Base-by-base conservation (phyloP, 2,797 vertebrate genomes). In the Diceros bicornis region DNA sequence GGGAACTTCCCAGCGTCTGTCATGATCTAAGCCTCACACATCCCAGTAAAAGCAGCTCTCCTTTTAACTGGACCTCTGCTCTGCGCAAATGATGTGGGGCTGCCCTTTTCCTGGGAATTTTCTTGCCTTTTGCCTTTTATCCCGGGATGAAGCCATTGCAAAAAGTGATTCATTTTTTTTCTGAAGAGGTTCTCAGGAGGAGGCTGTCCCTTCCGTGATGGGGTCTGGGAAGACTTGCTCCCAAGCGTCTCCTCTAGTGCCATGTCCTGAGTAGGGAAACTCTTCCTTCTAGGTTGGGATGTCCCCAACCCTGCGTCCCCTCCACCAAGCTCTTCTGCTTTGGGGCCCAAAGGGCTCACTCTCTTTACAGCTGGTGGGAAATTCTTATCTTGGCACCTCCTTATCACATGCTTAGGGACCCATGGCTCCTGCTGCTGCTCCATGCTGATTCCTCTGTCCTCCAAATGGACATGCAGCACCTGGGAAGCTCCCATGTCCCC, bases 291-390 rank as follows among this genome's bases (percentile, higher is more conserved):
- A 41, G 8, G 14, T 50, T 78, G 82, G 5, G 16, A 16, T 32
- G 4, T 52, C 0, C 7, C 52, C 9, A 69, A 0, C 4, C 17
- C 18, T 57, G 59, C 2, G 44, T 68, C 23, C 47, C 68, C 68
- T 37, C 68, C 57, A 18, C 23, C 41, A 8, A 55, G 10, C 27
- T 94, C 37, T 16, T 32, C 8, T 62, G 7, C 8, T 61, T 17
- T 59, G 18, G 1, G 10, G 21, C 7, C 13, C 2, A 0, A 21
- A 27, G 20, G 27, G 7, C 29, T 57, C 14, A 4, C 17, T n/a
- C 0, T 83, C 23, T 55, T 64, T n/a, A 3, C 7, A 61, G 17
- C 23, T 5, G 25, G 16, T 32, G 61, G 34, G 5, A 25, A 29
- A 37, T 82, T 78, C n/a, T 75, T 71, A 20, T n/a, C 37, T 18